A percentile compares a stretch with the other conserved stretches of the same genome.
Conservation (phyloP, 2,888 invertebrate genomes). For the Cerceris ruficornis region DNA sequence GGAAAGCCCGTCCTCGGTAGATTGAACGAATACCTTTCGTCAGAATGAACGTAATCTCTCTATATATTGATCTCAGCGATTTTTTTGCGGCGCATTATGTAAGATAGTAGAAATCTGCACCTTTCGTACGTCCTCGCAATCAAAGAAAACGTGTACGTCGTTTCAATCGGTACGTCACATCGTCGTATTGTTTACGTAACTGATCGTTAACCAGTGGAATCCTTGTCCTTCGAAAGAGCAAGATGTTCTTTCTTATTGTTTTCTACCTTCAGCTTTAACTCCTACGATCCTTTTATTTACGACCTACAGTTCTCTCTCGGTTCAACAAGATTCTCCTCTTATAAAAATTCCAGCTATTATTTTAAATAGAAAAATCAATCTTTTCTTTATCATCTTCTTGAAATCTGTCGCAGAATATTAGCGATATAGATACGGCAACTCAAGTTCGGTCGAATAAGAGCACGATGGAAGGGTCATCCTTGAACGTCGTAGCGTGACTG, state of each 20-base stretch:
- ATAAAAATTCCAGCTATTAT: too few relatives aligned
- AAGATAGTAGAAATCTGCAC: not conserved
- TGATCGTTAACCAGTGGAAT: too few relatives aligned
- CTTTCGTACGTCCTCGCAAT: not conserved
- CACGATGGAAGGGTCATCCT: conserved; percentile 36
- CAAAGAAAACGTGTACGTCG: too few relatives aligned
- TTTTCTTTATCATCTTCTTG: not conserved
- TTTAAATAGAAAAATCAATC: not conserved
- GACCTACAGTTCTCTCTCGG: too few relatives aligned
- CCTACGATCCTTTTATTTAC: too few relatives aligned
- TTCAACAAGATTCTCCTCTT: too few relatives aligned
- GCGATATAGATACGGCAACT: not conserved
- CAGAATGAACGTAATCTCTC: not conserved
- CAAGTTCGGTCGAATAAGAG: conserved; percentile 30
- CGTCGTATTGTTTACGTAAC: too few relatives aligned
- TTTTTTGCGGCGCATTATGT: not conserved
- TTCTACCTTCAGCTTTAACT: too few relatives aligned
- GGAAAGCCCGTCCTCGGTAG: not conserved
- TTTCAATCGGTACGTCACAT: too few relatives aligned
- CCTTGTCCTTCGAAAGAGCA: too few relatives aligned
- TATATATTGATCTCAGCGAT: not conserved
- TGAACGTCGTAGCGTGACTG: conserved; percentile 50
- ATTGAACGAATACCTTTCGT: not conserved
- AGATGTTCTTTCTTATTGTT: too few relatives aligned
- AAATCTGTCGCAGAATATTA: too few relatives aligned